Evolutionary conservation across 2,797 vertebrate genomes (phyloP).

Genomic region (Gymnoscopelus microlampas): DNA sequence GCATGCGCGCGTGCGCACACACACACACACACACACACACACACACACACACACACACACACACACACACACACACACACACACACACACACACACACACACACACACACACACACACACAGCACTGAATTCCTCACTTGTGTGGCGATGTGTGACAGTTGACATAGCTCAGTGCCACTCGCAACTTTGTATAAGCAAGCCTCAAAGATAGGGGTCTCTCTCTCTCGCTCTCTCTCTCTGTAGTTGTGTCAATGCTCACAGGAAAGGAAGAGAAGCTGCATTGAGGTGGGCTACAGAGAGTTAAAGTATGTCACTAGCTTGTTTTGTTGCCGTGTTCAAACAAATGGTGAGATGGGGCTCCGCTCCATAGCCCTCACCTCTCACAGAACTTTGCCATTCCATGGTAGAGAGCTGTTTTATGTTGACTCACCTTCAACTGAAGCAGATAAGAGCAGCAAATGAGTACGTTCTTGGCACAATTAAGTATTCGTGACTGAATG

Average conservation of each 20-base stretch:
- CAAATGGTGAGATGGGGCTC: slow-evolving; percentile 47
- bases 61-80: too few species aligned
- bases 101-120: background rate
- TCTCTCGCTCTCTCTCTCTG: slow-evolving; percentile 18
- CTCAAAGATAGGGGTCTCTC: slow-evolving; percentile 54
- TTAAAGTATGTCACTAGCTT: slow-evolving; percentile 48
- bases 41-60: too few species aligned
- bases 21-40: too few species aligned
- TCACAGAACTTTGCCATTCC: slow-evolving; percentile 62
- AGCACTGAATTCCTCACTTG: slow-evolving; percentile 62
- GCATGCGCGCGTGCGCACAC: too few species aligned
- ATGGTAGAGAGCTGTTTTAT: slow-evolving; percentile 33
- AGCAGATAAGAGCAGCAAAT: too few species aligned
- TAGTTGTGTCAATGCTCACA: slow-evolving; percentile 41
- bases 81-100: too few species aligned
- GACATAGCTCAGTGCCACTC: slow-evolving; percentile 73
- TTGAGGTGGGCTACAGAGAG: slow-evolving; percentile 37
- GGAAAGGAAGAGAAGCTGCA: slow-evolving; percentile 43
- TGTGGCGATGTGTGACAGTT: slow-evolving; percentile 76
- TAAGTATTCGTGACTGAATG: too few species aligned
- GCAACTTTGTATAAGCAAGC: slow-evolving; percentile 62
- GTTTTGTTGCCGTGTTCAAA: slow-evolving; percentile 60
- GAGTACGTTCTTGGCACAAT: too few species aligned
- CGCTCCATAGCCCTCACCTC: slow-evolving; percentile 46
- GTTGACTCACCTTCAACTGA: too few species aligned